Evolutionary conservation across 2,888 invertebrate genomes (phyloP).

Genomic region (Harpagoxenus sublaevis): DNA sequence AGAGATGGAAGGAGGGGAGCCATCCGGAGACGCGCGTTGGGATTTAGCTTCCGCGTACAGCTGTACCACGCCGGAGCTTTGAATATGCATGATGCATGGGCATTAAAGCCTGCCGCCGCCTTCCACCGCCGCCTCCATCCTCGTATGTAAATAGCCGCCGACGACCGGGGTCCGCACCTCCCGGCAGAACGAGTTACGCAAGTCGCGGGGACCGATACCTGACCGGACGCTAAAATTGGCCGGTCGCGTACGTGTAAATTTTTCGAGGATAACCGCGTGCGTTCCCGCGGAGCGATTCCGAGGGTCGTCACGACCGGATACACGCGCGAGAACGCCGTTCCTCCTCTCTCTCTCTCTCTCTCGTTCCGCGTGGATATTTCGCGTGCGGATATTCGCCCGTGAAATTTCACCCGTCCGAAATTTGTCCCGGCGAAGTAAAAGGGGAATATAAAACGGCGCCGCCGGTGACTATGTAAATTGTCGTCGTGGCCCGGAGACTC

Average conservation of each 20-base stretch:
- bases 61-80: constrained; percentile 83
- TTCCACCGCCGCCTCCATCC: constrained; percentile 69
- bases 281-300: neutral
- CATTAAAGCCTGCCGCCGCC: constrained; percentile 83
- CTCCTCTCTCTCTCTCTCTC: too few species aligned
- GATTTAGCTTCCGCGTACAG: constrained; percentile 85
- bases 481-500: constrained; percentile 44
- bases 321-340: constrained; percentile 19
- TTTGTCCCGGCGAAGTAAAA: constrained; percentile 43
- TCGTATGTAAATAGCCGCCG: constrained; percentile 84
- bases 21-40: constrained; percentile 77
- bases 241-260: constrained; percentile 56
- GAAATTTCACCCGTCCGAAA: constrained; percentile 45
- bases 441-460: constrained; percentile 64
- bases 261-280: constrained; percentile 39
- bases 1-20: constrained; percentile 56
- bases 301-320: constrained; percentile 20
- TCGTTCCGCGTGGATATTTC: constrained; percentile 25
- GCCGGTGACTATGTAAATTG: constrained; percentile 58
- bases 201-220: constrained; percentile 63
- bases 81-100: constrained; percentile 86
- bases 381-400: constrained; percentile 45
- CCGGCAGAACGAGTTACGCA: constrained; percentile 57
- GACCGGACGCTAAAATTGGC: constrained; percentile 51
- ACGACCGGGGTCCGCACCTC: constrained; percentile 72